Evolutionary conservation across 2,113 vertebrate species (phyloP).

Genomic region (Phylloscopus trochilus): DNA sequence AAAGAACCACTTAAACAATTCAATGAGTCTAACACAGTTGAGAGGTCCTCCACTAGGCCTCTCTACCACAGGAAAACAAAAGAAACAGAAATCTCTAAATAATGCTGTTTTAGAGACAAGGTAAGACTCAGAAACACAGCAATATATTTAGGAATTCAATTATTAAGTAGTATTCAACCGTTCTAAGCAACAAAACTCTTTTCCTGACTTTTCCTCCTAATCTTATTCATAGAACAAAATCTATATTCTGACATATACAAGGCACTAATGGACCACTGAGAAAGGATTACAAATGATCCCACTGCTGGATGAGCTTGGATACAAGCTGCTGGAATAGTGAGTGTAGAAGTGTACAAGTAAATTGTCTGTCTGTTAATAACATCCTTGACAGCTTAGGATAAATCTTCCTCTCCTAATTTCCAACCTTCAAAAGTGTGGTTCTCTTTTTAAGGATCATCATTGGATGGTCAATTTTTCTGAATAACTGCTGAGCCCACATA

Average conservation of each 20-base stretch:
- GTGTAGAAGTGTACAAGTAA: neutral
- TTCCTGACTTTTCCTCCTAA: neutral
- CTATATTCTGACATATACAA: neutral
- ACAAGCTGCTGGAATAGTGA: neutral
- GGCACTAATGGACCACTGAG: neutral
- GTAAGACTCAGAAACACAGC: neutral
- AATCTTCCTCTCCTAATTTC: neutral
- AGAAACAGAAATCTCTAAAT: neutral
- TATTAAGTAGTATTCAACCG: neutral
- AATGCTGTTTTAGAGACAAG: neutral
- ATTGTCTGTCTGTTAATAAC: neutral
- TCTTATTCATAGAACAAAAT: neutral
- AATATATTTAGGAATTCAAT: neutral
- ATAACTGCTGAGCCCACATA: slow-evolving; percentile 82
- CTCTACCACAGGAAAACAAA: neutral
- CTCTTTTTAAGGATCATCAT: slow-evolving; percentile 81
- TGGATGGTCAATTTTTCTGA: slow-evolving; percentile 79
- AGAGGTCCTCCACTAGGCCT: neutral
- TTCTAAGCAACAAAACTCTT: neutral
- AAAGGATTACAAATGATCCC: neutral
- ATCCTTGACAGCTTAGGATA: neutral
- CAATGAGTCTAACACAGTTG: neutral
- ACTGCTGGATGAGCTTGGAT: neutral
- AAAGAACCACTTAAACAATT: neutral
- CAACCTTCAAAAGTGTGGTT: slow-evolving; percentile 74